Evolutionary conservation across 2,113 vertebrate species (phyloP), one percentile per base, ranked within the genome.

Genomic region (Thermophis baileyi): DNA sequence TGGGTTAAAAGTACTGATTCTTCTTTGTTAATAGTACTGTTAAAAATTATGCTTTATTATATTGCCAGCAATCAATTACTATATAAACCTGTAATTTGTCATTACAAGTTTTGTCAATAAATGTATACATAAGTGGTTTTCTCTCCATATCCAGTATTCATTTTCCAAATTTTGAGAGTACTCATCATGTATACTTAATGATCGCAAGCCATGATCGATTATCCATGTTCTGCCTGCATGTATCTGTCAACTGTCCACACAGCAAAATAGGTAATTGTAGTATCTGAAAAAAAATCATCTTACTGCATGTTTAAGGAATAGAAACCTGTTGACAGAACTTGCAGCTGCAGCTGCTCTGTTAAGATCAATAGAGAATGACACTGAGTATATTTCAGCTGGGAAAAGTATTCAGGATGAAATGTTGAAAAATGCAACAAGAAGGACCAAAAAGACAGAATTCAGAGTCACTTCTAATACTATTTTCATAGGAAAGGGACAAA

Each of bases 11-110:
- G 51, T 53, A 89, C 24, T 91, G 46, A 63, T 53, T 87, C 92
- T 90, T 92, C 87, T 85, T 87, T 90, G 93, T 11, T 40, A 89
- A 50, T 7, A 92, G 55, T 94, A 40, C 35, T 81, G 40, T 40
- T 81, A 1, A 40, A 81, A 81, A 40, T 22, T 81, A 81, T 9
- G 35, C 35, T 40, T 81, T 81, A 22, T 20, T 81, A 81, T 81
- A 81, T 22, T 81, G 74, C 74, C 74, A 40, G 18, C 16, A 81
- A 22, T 81, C 74, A 94, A 85, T 44, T 92, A 85, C 49, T 94
- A 22, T 90, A 51, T 35, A 81, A 81, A 90, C 40, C 60, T 81
- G 49, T 69, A 51, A 25, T 51, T 81, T 90, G 9, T 50, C 27
- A 51, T 49, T 51, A 35, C 40, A 81, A 81, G 7, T 81, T 81